Evolutionary conservation across 2,888 invertebrate genomes (phyloP).

Genomic region (Zeuzera pyrina): DNA sequence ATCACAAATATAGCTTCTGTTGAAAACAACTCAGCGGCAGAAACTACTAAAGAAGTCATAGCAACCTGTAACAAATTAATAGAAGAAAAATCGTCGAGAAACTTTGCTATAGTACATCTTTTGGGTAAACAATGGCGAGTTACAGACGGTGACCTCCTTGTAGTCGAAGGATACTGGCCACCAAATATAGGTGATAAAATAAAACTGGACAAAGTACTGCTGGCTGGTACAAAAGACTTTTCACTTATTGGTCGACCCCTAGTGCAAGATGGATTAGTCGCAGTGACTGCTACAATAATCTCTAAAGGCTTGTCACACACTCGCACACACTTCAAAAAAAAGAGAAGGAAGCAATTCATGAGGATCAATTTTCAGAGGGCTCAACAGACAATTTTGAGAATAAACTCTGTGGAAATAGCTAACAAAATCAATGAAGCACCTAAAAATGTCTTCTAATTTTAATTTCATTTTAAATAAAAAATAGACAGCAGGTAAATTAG

Average conservation of each 20-base stretch:
- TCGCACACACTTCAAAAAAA: slow-evolving; percentile 83
- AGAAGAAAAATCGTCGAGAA: slow-evolving; percentile 70
- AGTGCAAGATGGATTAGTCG: slow-evolving; percentile 80
- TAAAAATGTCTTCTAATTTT: slow-evolving; percentile 39
- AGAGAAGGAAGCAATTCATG: slow-evolving; percentile 83
- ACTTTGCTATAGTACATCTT: slow-evolving; percentile 88
- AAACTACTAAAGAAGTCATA: slow-evolving; percentile 67
- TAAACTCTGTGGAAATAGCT: slow-evolving; percentile 79
- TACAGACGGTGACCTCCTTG: slow-evolving; percentile 87
- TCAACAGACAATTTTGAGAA: slow-evolving; percentile 82
- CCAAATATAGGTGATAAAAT: slow-evolving; percentile 86
- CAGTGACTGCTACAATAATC: slow-evolving; percentile 85
- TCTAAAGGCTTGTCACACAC: slow-evolving; percentile 89
- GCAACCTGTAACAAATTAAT: slow-evolving; percentile 77
- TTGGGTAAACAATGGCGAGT: slow-evolving; percentile 89
- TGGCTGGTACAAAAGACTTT: slow-evolving; percentile 86
- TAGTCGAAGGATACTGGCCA: slow-evolving; percentile 88
- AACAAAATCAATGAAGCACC: slow-evolving; percentile 66
- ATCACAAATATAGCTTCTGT: slow-evolving; percentile 34
- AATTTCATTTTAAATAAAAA: slow-evolving; percentile 6
- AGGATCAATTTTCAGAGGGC: slow-evolving; percentile 80
- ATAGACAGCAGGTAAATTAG: not conserved
- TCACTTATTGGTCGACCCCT: slow-evolving; percentile 86
- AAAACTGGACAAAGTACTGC: slow-evolving; percentile 85
- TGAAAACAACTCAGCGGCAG: slow-evolving; percentile 27